These are phyloP conservation scores for Gallinago nigripennis DNA, from an alignment of 2,797 vertebrate genomes.

Conservation along the genomic window DNA sequence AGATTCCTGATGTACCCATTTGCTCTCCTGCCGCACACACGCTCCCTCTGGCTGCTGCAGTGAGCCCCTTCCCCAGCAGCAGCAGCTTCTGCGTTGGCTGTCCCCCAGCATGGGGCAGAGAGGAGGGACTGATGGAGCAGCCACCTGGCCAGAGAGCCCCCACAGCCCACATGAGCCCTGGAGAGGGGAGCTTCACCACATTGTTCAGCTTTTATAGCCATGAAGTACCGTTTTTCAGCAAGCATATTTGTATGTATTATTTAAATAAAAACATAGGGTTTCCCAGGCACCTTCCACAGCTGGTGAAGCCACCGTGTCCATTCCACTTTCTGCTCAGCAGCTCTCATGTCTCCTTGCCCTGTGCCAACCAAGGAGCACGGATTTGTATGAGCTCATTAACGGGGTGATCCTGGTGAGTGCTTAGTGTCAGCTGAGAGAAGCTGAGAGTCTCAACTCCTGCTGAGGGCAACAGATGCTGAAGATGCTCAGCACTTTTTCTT, in stretches of 20 bases:
- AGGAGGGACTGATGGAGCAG: not conserved
- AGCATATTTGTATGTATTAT: not conserved
- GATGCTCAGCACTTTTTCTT: not conserved
- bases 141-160: fast-evolving
- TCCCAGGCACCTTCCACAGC: not conserved
- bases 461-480: not conserved
- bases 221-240: not conserved
- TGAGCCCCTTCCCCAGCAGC: not conserved
- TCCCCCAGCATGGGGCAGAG: not conserved
- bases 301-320: not conserved
- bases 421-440: not conserved
- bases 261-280: not conserved
- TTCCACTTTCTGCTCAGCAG: not conserved
- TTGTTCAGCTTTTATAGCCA: not conserved
- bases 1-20: not conserved
- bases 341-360: not conserved
- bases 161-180: fast-evolving
- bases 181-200: fast-evolving
- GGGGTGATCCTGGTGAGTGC: not conserved
- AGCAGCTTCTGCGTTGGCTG: not conserved
- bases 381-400: not conserved
- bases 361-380: not conserved
- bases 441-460: not conserved
- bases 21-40: fast-evolving
- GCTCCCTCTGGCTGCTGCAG: not conserved